Evolutionary conservation across 35 echinoderm and acorn worm genomes (phyloP), one percentile per base, ranked within the genome.

Genomic region (Eucidaris tribuloides): DNA sequence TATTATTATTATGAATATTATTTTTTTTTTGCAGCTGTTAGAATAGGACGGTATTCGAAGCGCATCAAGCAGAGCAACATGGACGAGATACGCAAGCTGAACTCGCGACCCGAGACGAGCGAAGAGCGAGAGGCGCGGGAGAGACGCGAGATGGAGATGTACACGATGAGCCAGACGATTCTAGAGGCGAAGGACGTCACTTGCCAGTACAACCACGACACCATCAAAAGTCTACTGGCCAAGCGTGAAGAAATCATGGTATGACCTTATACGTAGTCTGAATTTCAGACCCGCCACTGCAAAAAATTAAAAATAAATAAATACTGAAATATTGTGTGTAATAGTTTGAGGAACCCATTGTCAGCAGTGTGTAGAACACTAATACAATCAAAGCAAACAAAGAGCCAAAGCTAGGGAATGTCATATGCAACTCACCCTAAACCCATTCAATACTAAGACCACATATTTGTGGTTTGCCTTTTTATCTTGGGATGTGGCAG

Each of bases 21-120:
- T 74, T 45, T 74, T 37, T 20, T 36, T 49, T 2, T 39, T 45
- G 33, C 39, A 99, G 96, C 96, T n/a, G 96, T 99, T n/a, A 82
- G 96, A 59, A 99, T 99, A 31, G 96, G 96, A 7, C 82, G 96
- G 1, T 99, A 99, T 83, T 99, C 96, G 32, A 99, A 99, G 61
- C 86, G 89, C 25, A 82, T 90, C 58, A 93, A 90, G 38, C 96
- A 99, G 79, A 89, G 65, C 46, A 86, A 92, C 66, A 77, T 87
- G 52, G 94, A 92, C 24, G 90, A 99, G 78, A 99, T 93, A 7
- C 79, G 74, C 28, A 80, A 91, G 44, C 45, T 90, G 64, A 78
- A 86, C 33, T 65, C 86, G 15, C 43, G 83, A 38, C 90, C 87
- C 6, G 96, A 99, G 79, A 99, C 96, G 1, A 46, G 83, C 7